Conservation (phyloP, 1,140 invertebrate genomes). For the Aethina tumida region DNA sequence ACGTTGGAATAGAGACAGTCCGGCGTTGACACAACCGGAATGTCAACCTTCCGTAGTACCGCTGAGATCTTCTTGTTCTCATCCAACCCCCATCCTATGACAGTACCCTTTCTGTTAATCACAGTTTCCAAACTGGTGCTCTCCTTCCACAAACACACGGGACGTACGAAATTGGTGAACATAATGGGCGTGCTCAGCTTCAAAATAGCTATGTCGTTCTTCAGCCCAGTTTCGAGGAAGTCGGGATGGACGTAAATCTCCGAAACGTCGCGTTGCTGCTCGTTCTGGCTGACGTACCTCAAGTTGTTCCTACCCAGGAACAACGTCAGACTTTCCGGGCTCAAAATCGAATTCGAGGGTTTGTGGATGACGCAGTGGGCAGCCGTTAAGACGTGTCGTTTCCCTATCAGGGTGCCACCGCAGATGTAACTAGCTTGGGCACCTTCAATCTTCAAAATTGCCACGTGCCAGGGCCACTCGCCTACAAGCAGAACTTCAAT, state of each 20-base stretch:
- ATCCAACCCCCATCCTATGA: slow-evolving; percentile 38
- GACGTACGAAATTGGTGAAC: slow-evolving; percentile 43
- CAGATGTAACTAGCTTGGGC: too few species aligned
- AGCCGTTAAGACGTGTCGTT: too few species aligned
- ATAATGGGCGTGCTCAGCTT: slow-evolving; percentile 37
- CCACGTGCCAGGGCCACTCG: too few species aligned
- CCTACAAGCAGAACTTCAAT: too few species aligned
- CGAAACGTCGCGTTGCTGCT: slow-evolving; percentile 35
- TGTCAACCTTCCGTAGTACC: slow-evolving; percentile 35
- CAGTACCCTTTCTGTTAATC: slow-evolving; percentile 37
- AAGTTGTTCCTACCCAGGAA: slow-evolving; percentile 44
- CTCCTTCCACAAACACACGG: slow-evolving; percentile 48
- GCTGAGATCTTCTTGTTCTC: slow-evolving; percentile 33
- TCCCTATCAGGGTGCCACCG: too few species aligned
- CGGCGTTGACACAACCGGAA: slow-evolving; percentile 36
- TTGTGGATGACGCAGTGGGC: too few species aligned
- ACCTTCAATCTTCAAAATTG: too few species aligned
- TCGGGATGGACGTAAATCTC: slow-evolving; percentile 45
- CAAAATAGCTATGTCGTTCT: slow-evolving; percentile 48
- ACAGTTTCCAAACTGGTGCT: slow-evolving; percentile 36
- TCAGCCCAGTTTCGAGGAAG: slow-evolving; percentile 43
- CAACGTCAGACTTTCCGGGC: too few species aligned
- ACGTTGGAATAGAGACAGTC: slow-evolving; percentile 37
- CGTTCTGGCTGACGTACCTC: slow-evolving; percentile 35
- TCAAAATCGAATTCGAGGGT: too few species aligned